Evolutionary conservation across 2,888 invertebrate species (phyloP).

Genomic region (Cremastinae sp.): DNA sequence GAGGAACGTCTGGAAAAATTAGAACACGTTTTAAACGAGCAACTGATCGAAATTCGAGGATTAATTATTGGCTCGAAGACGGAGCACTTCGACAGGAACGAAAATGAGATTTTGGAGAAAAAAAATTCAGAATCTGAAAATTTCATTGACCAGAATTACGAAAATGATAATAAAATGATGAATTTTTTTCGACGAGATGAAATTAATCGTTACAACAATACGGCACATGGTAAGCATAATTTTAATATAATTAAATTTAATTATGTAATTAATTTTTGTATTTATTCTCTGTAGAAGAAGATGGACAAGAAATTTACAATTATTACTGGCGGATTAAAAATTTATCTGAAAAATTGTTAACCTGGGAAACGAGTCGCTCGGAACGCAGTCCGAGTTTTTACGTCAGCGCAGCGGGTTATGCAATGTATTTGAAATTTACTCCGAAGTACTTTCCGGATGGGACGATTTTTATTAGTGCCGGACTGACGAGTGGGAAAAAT

Average conservation of each 20-base stretch:
- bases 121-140: background rate
- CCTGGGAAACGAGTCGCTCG: constrained; percentile 76
- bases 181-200: constrained; percentile 55
- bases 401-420: constrained; percentile 75
- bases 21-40: constrained; percentile 64
- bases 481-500: constrained; percentile 76
- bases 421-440: constrained; percentile 78
- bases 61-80: constrained; percentile 32
- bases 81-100: background rate
- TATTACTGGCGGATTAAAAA: constrained; percentile 78
- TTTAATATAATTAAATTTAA: background rate
- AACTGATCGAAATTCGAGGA: constrained; percentile 66
- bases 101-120: background rate
- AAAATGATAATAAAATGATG: constrained; percentile 19
- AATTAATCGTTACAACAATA: constrained; percentile 67
- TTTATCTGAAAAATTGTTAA: constrained; percentile 75
- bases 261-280: background rate
- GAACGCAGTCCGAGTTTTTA: constrained; percentile 78
- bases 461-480: constrained; percentile 74
- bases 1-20: constrained; percentile 67
- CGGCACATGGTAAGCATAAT: constrained; percentile 57
- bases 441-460: constrained; percentile 77
- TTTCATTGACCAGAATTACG: background rate
- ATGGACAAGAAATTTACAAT: constrained; percentile 68
- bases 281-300: constrained; percentile 46